phyloP scores from a whole-genome alignment of 2,797 vertebrate species.

The Triplophysa yarkandensis region DNA sequence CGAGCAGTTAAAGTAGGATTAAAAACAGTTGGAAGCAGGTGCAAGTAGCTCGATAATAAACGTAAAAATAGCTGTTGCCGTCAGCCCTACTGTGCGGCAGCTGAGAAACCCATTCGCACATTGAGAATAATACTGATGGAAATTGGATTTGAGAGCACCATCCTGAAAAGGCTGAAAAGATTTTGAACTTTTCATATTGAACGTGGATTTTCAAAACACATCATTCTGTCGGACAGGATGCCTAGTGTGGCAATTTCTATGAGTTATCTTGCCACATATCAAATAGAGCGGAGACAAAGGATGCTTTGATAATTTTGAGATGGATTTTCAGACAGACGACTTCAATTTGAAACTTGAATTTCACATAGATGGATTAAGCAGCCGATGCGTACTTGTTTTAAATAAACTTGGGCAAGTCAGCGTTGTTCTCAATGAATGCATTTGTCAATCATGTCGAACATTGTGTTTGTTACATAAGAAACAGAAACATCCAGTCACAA shows the following conservation, averaged over 20 bases:
- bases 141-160: slow-evolving; percentile 67
- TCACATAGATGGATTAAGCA: slow-evolving; percentile 4
- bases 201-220: slow-evolving; percentile 59
- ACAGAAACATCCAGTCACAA: slow-evolving; percentile 12
- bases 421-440: slow-evolving; percentile 19
- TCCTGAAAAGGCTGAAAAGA: slow-evolving; percentile 64
- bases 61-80: slow-evolving; percentile 67
- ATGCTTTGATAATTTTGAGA: slow-evolving; percentile 23
- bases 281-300: background rate
- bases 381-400: slow-evolving; percentile 1
- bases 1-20: slow-evolving; percentile 56
- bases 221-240: slow-evolving; percentile 46
- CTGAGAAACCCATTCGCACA: slow-evolving; percentile 60
- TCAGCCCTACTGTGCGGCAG: slow-evolving; percentile 59
- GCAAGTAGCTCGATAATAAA: slow-evolving; percentile 66
- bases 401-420: background rate
- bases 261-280: slow-evolving; percentile 27
- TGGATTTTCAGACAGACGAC: background rate
- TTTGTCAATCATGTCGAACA: slow-evolving; percentile 27
- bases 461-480: slow-evolving; percentile 26
- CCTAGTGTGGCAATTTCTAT: slow-evolving; percentile 54
- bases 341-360: slow-evolving; percentile 40
- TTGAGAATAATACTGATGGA: slow-evolving; percentile 64
- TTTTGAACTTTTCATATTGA: slow-evolving; percentile 56
- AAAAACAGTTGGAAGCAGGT: slow-evolving; percentile 67